A percentile compares a stretch with the other conserved stretches of the same genome.
Conservation (phyloP, 2,888 invertebrate genomes). For the Uloborus plumipes region DNA sequence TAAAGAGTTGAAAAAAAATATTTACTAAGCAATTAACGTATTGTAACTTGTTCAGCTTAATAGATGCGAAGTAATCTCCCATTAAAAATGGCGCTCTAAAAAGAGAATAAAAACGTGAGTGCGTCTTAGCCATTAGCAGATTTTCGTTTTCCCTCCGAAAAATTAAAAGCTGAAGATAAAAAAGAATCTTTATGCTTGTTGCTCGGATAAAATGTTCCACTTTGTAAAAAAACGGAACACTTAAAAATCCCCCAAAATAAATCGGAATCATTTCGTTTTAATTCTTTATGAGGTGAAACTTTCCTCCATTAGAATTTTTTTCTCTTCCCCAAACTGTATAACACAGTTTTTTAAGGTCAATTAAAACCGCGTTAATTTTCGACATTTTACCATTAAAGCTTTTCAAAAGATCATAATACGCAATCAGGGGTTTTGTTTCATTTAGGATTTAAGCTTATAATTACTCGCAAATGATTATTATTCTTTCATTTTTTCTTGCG, state of each 20-base stretch:
- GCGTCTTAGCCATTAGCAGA: constrained; percentile 27
- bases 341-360: constrained; percentile 37
- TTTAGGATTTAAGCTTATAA: constrained; percentile 58
- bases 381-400: constrained; percentile 51
- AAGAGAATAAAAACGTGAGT: constrained; percentile 14
- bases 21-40: constrained; percentile 45
- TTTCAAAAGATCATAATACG: constrained; percentile 57
- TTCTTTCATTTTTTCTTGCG: constrained; percentile 16
- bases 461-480: constrained; percentile 51
- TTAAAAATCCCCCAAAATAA: constrained; percentile 34
- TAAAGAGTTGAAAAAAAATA: constrained; percentile 36
- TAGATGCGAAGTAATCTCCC: constrained; percentile 58
- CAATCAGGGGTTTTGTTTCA: constrained; percentile 57
- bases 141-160: constrained; percentile 39
- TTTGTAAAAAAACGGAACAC: constrained; percentile 8
- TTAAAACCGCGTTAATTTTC: constrained; percentile 63
- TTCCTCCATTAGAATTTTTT: constrained; percentile 31
- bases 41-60: constrained; percentile 58
- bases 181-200: constrained; percentile 39
- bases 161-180: constrained; percentile 54
- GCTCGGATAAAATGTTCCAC: constrained; percentile 23
- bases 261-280: constrained; percentile 57
- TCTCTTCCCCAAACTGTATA: not conserved
- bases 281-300: constrained; percentile 52
- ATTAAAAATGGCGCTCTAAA: constrained; percentile 53